These are phyloP conservation scores for Columba livia DNA, from an alignment of 2,113 vertebrate species.

Conservation along the genomic window DNA sequence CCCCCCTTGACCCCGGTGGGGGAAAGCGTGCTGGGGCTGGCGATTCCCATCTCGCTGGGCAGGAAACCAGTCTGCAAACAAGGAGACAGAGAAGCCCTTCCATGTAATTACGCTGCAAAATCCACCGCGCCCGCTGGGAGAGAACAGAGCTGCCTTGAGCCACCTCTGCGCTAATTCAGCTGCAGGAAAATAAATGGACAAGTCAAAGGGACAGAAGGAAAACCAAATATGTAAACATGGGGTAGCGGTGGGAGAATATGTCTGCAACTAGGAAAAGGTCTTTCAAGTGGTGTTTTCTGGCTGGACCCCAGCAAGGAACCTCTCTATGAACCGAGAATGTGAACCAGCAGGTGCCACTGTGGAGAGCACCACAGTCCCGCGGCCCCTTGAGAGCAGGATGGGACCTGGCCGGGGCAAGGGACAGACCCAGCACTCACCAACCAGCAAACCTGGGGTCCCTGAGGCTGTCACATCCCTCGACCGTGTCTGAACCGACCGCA, in stretches of 20 bases:
- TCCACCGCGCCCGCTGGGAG: background rate
- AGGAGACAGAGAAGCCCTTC: background rate
- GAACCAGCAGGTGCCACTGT: background rate
- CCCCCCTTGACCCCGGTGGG: slow-evolving; percentile 88
- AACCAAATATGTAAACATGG: background rate
- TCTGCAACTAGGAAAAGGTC: background rate
- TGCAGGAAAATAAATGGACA: background rate
- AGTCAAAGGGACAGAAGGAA: background rate
- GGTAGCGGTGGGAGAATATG: background rate
- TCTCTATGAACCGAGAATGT: background rate
- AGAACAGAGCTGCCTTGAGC: slow-evolving; percentile 14
- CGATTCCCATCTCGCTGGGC: slow-evolving; percentile 88
- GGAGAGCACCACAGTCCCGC: rapidly evolving
- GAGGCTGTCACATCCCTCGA: background rate
- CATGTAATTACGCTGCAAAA: background rate
- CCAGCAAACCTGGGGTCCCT: too few relatives aligned
- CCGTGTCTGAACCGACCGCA: rapidly evolving
- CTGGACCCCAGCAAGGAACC: background rate
- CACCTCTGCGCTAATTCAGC: background rate
- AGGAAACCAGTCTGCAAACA: slow-evolving; percentile 86
- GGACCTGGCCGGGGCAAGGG: rapidly evolving
- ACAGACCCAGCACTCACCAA: too few relatives aligned
- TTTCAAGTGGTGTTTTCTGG: background rate
- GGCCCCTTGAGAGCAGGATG: background rate
- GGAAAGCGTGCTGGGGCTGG: slow-evolving; percentile 89